These are phyloP conservation scores for Slavum lentiscoides DNA, from an alignment of 2,888 invertebrate genomes.

Conservation along the genomic window DNA sequence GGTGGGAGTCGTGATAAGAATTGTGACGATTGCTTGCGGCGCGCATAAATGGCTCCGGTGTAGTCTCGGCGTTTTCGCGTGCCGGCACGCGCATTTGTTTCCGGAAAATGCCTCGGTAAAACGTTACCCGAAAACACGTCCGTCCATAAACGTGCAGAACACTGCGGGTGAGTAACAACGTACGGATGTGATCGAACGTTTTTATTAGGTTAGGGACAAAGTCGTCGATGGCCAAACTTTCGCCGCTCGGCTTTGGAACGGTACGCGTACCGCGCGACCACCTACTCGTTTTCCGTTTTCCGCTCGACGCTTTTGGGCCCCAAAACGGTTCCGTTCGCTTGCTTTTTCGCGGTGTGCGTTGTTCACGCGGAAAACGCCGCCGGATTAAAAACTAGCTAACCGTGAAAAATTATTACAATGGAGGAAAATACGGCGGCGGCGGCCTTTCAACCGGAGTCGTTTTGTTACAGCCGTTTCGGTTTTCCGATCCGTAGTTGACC, in stretches of 20 bases:
- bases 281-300: no score
- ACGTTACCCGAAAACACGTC: not conserved
- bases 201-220: conserved; percentile 52
- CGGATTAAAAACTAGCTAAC: conserved; percentile 49
- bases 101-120: conserved; percentile 18
- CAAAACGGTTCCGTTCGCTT: no score
- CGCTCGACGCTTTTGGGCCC: no score
- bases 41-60: conserved; percentile 26
- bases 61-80: conserved; percentile 4
- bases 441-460: no score
- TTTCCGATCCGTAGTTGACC: not conserved
- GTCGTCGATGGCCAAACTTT: conserved; percentile 14
- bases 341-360: not conserved
- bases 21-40: not conserved
- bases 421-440: conserved; percentile 44
- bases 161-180: conserved; percentile 24
- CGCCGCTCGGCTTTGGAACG: not conserved
- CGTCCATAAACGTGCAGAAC: not conserved
- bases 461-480: conserved; percentile 31
- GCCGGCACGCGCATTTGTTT: not conserved
- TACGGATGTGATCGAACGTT: conserved; percentile 1
- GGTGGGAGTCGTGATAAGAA: not conserved
- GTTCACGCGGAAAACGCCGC: not conserved
- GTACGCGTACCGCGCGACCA: no score
- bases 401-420: conserved; percentile 50